phyloP scores from a whole-genome alignment of 2,113 vertebrate species.

The Numida meleagris region DNA sequence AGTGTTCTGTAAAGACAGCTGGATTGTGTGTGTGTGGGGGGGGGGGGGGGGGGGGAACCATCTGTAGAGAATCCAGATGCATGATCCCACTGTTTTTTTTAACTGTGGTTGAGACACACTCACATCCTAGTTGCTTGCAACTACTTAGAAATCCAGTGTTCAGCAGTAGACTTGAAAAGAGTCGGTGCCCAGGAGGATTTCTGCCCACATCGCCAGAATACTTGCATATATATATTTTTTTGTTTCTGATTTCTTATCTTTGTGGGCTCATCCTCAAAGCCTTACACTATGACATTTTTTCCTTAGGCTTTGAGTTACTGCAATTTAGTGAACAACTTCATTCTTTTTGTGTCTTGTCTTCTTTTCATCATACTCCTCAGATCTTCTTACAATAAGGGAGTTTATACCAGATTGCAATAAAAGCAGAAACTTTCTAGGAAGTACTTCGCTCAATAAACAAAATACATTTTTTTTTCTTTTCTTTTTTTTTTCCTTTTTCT shows the following conservation, averaged over 20 bases:
- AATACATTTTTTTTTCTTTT: no score
- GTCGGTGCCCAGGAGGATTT: background rate
- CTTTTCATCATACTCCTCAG: background rate
- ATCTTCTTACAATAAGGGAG: background rate
- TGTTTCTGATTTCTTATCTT: background rate
- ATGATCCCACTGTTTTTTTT: no score
- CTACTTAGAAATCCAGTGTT: background rate
- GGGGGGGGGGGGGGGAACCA: background rate
- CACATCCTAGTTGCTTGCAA: background rate
- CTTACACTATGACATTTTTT: background rate
- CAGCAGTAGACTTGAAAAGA: background rate
- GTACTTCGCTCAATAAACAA: background rate
- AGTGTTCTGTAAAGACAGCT: background rate
- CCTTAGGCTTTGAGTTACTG: background rate
- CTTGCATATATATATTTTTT: background rate
- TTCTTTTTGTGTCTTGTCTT: background rate
- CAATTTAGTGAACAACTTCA: background rate
- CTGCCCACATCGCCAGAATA: background rate
- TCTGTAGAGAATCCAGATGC: background rate
- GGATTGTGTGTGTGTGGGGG: background rate
- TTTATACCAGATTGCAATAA: background rate
- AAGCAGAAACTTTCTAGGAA: constrained; percentile 3
- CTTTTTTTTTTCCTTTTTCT: no score
- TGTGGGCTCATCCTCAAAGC: background rate
- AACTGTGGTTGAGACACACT: background rate